Evolutionary conservation across 2,888 invertebrate genomes (phyloP), one percentile per base, ranked within the genome.

Genomic region (Drosophila mayaguana): DNA sequence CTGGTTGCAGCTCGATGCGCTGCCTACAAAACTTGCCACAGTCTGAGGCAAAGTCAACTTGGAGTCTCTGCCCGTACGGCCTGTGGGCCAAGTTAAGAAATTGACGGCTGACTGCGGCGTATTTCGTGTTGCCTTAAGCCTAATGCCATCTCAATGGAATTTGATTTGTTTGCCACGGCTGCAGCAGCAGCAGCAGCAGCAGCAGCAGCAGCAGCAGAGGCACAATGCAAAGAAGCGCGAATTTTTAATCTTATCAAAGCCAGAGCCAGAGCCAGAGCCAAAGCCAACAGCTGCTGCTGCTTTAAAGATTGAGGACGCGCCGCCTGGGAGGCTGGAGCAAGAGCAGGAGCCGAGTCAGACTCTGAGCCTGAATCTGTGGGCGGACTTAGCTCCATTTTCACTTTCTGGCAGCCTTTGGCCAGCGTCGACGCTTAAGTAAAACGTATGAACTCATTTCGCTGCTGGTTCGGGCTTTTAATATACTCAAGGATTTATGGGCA

Each of bases 401-500:
- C 71, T 84, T 88, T 82, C 68, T 55, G 63, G 32, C 28, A 14
- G 40, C 34, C 42, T 53, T 63, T 63, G 38, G 22, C 14, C 40
- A 48, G 38, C 38, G 32, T n/a, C 22, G 36, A 12, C 32, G 63
- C 53, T 42, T 54, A 34, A 59, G 64, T 22, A 38, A 63, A 72
- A 72, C 61, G 59, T 67, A 76, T 76, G 65, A 77, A 80, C 82
- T 84, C 81, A 87, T 80, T 87, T 72, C 43, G 68, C 65, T 57
- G 43, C 22, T 42, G 66, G 64, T 66, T 66, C 64, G 74, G 65
- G 55, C 53, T 78, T 81, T 81, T 76, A 81, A 83, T 83, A 81
- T 72, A 72, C 77, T 67, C 74, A 74, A 84, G 72, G 80, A 78
- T 81, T 87, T 81, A 75, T 78, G 68, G 73, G 68, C 66, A 5